Evolutionary conservation across 2,797 vertebrate genomes (phyloP).

Genomic region (Acridotheres tristis): DNA sequence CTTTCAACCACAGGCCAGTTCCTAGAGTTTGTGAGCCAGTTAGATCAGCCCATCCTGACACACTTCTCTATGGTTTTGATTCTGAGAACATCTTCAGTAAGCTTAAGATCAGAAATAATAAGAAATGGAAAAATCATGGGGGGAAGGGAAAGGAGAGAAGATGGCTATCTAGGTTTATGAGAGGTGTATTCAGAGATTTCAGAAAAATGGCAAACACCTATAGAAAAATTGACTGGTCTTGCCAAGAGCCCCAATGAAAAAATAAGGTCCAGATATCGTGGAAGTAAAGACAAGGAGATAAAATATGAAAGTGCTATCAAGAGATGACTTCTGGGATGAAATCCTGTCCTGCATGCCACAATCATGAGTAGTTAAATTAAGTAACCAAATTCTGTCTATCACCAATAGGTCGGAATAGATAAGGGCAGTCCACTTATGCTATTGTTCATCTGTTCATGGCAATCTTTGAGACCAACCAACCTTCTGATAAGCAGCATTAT

Average conservation of each 20-base stretch:
- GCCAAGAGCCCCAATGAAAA: neutral
- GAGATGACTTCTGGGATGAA: neutral
- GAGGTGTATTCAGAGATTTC: neutral
- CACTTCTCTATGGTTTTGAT: neutral
- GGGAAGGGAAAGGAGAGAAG: neutral
- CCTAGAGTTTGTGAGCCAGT: slow-evolving; percentile 2
- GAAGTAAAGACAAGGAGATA: neutral
- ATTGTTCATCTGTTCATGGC: neutral
- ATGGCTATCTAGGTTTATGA: neutral
- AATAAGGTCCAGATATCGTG: neutral
- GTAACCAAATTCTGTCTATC: neutral
- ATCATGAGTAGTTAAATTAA: neutral
- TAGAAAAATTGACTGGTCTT: neutral
- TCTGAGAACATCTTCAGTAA: slow-evolving; percentile 12
- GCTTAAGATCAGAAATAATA: slow-evolving; percentile 4
- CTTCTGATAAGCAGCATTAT: neutral
- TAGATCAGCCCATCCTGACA: neutral
- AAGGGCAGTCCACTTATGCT: neutral
- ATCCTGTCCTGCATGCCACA: neutral
- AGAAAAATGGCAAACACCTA: neutral
- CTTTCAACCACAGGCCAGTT: slow-evolving; percentile 3
- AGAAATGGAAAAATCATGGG: neutral
- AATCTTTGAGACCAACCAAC: neutral
- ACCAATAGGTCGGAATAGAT: neutral
- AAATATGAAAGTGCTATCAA: neutral